These are phyloP conservation scores for Grapholita molesta DNA, from an alignment of 1,140 invertebrate species.

Conservation along the genomic window DNA sequence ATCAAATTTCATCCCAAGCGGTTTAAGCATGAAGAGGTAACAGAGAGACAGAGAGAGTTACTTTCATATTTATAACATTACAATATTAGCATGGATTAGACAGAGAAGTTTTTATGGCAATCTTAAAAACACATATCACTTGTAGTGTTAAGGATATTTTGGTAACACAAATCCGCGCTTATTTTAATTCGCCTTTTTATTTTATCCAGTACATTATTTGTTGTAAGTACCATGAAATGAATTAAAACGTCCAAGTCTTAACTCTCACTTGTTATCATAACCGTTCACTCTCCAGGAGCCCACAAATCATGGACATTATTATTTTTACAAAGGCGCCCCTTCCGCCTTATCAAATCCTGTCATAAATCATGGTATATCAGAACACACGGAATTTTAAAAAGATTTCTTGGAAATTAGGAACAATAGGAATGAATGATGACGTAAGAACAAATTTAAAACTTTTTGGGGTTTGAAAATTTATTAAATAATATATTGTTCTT, in stretches of 20 bases:
- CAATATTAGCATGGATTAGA: no score
- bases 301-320: neutral
- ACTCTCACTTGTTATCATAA: neutral
- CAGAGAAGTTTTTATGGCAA: no score
- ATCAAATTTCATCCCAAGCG: no score
- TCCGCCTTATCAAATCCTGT: neutral
- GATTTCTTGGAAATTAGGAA: neutral
- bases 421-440: neutral
- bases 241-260: neutral
- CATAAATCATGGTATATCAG: neutral
- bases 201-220: no score
- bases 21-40: no score
- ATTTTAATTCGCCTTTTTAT: no score
- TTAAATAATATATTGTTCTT: neutral
- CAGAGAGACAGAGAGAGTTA: no score
- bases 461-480: neutral
- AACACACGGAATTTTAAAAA: neutral
- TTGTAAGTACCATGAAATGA: no score
- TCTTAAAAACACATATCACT: no score
- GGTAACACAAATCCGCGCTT: no score
- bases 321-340: slow-evolving; percentile 1
- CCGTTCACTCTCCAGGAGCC: neutral
- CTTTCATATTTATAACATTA: no score
- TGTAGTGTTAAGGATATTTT: no score
- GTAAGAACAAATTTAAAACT: neutral